Evolutionary conservation across 2,797 vertebrate genomes (phyloP).

Genomic region (Arctocebus calabarensis): DNA sequence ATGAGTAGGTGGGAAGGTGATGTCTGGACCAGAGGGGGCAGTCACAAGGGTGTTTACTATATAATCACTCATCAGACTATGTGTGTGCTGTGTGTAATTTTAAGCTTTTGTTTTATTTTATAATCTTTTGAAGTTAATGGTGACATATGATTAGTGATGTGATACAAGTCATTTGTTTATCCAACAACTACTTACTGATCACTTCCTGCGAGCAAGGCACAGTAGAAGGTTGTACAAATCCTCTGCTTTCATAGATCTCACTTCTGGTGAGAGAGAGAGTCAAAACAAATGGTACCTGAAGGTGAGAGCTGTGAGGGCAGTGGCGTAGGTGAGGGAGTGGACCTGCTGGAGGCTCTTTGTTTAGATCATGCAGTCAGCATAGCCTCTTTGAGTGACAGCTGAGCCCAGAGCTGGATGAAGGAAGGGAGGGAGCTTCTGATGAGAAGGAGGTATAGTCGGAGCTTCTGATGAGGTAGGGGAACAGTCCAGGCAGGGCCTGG

Average conservation of each 20-base stretch:
- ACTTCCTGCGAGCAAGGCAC: neutral
- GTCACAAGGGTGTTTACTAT: neutral
- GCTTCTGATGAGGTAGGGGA: no score
- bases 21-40: neutral
- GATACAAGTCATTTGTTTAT: neutral
- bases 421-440: neutral
- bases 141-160: neutral
- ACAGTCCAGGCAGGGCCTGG: no score
- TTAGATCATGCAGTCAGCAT: neutral
- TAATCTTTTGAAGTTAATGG: neutral
- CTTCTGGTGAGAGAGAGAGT: neutral
- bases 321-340: neutral
- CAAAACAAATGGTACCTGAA: no score
- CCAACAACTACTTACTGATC: neutral
- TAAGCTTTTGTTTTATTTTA: neutral
- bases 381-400: neutral
- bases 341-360: neutral
- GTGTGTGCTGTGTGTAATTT: neutral
- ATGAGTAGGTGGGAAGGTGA: no score
- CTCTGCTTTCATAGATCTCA: neutral
- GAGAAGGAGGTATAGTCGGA: neutral
- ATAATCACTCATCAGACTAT: neutral
- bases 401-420: neutral
- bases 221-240: neutral
- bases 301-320: no score